A percentile compares a stretch with the other conserved stretches of the same genome.
Evolutionary conservation across 2,113 vertebrate species (phyloP).

Genomic region (Vanacampus margaritifer): DNA sequence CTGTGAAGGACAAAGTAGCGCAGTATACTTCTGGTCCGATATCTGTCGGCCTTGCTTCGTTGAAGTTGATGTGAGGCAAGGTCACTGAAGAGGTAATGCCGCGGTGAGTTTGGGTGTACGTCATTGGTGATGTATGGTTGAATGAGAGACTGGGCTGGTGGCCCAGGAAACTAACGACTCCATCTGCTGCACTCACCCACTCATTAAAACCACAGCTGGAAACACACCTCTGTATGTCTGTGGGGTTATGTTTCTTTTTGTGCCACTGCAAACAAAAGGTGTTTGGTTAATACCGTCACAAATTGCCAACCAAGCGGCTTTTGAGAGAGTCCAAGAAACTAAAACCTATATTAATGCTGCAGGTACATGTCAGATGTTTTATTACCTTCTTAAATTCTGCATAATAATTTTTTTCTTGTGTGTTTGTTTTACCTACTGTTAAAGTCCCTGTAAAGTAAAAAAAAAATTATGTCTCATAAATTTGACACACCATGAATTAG

Average conservation of each 20-base stretch:
- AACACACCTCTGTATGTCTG: constrained; percentile 48
- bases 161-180: constrained; percentile 56
- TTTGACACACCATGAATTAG: background rate
- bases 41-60: background rate
- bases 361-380: background rate
- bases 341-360: background rate
- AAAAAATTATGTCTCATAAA: too few relatives aligned
- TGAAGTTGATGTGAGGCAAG: background rate
- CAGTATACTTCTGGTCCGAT: background rate
- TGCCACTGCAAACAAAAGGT: background rate
- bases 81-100: constrained; percentile 20
- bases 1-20: too few relatives aligned
- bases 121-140: constrained; percentile 39
- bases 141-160: constrained; percentile 39
- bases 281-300: background rate
- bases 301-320: background rate
- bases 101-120: constrained; percentile 28
- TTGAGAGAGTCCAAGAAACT: background rate
- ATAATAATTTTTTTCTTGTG: background rate
- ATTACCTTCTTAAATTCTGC: background rate
- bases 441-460: background rate
- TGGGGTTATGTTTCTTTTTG: constrained; percentile 10
- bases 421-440: background rate
- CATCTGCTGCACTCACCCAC: constrained; percentile 63
- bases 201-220: constrained; percentile 69